Evolutionary conservation across 2,797 vertebrate species (phyloP).

Genomic region (Microchirus variegatus): DNA sequence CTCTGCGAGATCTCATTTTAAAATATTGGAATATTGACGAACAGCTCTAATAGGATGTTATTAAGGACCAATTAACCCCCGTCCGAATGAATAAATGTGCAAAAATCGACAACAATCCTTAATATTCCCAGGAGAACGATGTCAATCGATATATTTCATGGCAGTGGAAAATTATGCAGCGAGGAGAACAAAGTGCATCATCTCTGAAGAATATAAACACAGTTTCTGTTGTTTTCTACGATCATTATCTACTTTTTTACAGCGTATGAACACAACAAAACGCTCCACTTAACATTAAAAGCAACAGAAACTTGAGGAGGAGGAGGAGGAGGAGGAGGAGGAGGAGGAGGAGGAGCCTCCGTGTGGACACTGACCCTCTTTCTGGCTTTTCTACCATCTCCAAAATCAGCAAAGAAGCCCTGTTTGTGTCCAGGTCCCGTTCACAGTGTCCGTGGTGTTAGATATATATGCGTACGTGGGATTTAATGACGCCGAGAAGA

Average conservation of each 20-base stretch:
- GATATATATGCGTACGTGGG: too few species aligned
- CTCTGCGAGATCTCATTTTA: constrained; percentile 22
- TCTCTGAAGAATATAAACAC: too few species aligned
- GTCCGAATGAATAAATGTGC: not conserved
- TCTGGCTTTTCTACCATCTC: too few species aligned
- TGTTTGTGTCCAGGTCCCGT: too few species aligned
- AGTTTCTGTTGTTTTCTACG: too few species aligned
- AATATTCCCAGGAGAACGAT: constrained; percentile 14
- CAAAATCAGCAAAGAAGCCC: too few species aligned
- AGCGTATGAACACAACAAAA: constrained; percentile 13
- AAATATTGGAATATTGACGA: constrained; percentile 8
- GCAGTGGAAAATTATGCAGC: constrained; percentile 28
- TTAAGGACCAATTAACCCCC: not conserved
- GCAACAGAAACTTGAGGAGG: too few species aligned
- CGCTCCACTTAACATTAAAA: constrained; percentile 24
- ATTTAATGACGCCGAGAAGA: constrained; percentile 3
- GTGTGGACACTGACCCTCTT: too few species aligned
- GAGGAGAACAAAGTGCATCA: not conserved
- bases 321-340: too few species aligned
- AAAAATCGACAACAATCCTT: constrained; percentile 15
- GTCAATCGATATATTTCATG: constrained; percentile 19
- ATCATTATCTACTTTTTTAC: not conserved
- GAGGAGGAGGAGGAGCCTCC: too few species aligned
- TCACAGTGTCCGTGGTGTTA: too few species aligned
- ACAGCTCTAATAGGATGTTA: not conserved